A percentile compares a stretch with the other conserved stretches of the same genome.
Conservation (phyloP, 2,888 invertebrate genomes). For the Amaurobius ferox region DNA sequence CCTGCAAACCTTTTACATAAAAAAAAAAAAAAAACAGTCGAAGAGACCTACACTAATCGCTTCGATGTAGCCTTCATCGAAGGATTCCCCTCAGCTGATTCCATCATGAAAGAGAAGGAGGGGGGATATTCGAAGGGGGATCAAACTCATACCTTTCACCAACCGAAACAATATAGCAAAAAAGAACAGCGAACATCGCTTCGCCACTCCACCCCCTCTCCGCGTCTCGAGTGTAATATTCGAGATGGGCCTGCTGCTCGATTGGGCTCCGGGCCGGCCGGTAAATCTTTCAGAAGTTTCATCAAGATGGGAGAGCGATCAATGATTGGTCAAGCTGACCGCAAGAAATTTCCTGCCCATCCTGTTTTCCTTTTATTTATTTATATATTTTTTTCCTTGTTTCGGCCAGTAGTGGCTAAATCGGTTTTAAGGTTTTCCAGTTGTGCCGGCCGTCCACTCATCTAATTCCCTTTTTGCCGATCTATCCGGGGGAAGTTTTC, state of each 20-base stretch:
- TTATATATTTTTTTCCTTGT: conserved; percentile 11
- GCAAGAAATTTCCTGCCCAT: conserved; percentile 5
- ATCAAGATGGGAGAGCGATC: conserved; percentile 36
- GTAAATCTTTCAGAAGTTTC: conserved; percentile 44
- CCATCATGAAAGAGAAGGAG: not conserved
- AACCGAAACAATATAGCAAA: not conserved
- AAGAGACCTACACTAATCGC: no score
- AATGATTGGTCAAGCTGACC: conserved; percentile 29
- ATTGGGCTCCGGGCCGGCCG: conserved; percentile 19
- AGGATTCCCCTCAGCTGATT: not conserved
- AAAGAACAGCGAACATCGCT: not conserved
- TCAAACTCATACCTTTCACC: not conserved
- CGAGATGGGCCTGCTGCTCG: conserved; percentile 31
- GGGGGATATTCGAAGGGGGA: not conserved
- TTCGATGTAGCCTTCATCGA: no score
- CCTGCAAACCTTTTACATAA: no score
- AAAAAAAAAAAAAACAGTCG: no score
- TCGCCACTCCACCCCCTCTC: not conserved
- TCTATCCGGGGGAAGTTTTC: not conserved
- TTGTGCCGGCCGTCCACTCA: conserved; percentile 20
- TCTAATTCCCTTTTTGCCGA: conserved; percentile 18
- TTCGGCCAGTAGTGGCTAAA: conserved; percentile 13
- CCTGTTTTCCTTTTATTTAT: conserved; percentile 4
- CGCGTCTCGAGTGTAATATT: conserved; percentile 26
- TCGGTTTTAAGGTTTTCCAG: conserved; percentile 33